Evolutionary conservation across 1,140 invertebrate genomes (phyloP).

Genomic region (Dendrolimus kikuchii): DNA sequence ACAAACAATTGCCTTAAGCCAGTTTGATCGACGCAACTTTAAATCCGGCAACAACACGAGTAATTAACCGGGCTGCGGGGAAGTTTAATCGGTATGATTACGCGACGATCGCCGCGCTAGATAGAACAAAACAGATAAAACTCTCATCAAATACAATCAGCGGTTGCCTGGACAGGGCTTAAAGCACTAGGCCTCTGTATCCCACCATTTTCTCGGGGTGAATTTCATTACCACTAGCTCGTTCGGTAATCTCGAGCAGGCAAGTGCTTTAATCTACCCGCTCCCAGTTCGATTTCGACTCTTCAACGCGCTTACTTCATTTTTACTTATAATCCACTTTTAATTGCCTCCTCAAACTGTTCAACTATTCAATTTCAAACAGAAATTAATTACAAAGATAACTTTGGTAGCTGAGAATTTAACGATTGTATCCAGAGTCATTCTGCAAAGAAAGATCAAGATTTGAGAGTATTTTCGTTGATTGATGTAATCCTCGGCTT

Average conservation of each 20-base stretch:
- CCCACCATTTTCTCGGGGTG: constrained; percentile 52
- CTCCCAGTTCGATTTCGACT: constrained; percentile 56
- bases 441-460: constrained; percentile 48
- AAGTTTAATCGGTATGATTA: constrained; percentile 49
- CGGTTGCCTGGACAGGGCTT: constrained; percentile 56
- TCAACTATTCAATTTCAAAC: constrained; percentile 57
- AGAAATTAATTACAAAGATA: constrained; percentile 58
- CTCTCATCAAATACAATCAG: constrained; percentile 66
- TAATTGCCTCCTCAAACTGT: constrained; percentile 54
- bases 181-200: constrained; percentile 51
- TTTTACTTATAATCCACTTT: constrained; percentile 69
- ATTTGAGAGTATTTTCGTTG: constrained; percentile 38
- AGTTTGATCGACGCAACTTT: constrained; percentile 25
- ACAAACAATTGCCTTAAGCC: constrained; percentile 17
- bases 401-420: constrained; percentile 47
- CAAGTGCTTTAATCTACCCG: constrained; percentile 64
- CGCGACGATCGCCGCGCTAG: constrained; percentile 32
- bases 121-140: constrained; percentile 61
- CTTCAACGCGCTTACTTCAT: constrained; percentile 59
- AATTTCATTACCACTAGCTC: constrained; percentile 69
- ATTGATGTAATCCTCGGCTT: constrained; percentile 44
- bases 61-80: constrained; percentile 5
- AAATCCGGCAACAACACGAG: constrained; percentile 25
- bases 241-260: constrained; percentile 54
- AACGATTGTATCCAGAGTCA: constrained; percentile 54